phyloP scores from a whole-genome alignment of 2,113 vertebrate genomes.

The Apaloderma vittatum region DNA sequence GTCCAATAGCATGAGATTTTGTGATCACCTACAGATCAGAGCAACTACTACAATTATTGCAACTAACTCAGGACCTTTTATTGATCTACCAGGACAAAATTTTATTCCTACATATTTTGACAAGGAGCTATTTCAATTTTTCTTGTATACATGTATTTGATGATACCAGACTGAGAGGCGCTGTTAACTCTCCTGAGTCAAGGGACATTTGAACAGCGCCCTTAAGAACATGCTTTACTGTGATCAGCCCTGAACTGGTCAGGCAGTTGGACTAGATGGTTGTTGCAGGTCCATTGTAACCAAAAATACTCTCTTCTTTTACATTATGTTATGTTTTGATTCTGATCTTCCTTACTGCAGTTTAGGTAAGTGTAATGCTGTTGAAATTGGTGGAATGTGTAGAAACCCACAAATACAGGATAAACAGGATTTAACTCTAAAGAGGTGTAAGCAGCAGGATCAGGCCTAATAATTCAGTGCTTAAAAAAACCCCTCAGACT shows the following conservation, averaged over 20 bases:
- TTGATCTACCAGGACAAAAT: neutral
- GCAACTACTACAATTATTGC: neutral
- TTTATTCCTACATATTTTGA: neutral
- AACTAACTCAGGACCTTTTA: neutral
- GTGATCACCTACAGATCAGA: neutral
- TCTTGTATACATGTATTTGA: neutral
- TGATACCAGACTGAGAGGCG: neutral
- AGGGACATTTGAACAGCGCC: neutral
- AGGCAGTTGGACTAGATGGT: neutral
- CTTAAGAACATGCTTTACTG: neutral
- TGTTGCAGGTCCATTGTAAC: neutral
- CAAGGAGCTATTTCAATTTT: neutral
- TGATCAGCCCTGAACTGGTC: neutral
- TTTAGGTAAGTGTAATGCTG: neutral
- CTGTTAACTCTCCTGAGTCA: neutral
- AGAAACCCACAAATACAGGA: neutral
- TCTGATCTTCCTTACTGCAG: neutral
- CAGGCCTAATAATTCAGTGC: neutral
- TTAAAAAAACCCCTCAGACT: rapidly evolving
- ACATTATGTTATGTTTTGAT: neutral
- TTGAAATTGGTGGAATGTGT: neutral
- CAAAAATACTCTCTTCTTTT: neutral
- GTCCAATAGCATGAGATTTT: neutral
- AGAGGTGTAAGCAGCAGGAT: neutral
- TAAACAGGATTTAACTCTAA: neutral